A percentile compares a stretch with the other conserved stretches of the same genome.
Conservation (phyloP, 2,113 vertebrate genomes). For the Myotis lucifugus region DNA sequence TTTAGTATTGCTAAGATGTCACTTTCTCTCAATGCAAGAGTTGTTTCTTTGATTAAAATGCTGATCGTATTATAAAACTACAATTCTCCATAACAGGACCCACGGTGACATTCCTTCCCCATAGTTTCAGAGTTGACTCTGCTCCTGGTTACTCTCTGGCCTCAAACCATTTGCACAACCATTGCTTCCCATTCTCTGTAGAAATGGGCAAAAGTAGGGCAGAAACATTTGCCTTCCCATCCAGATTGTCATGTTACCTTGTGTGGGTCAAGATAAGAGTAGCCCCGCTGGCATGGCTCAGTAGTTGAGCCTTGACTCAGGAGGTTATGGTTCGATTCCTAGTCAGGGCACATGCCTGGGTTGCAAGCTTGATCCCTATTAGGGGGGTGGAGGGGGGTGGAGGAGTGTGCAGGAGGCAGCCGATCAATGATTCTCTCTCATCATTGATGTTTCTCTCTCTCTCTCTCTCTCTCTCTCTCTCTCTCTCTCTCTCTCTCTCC, state of each 20-base stretch:
- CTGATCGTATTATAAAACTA: no score
- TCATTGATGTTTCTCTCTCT: no score
- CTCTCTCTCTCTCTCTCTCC: no score
- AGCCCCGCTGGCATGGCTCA: no score
- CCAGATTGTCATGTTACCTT: background rate
- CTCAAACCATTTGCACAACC: background rate
- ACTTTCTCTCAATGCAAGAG: background rate
- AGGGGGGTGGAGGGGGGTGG: accelerated
- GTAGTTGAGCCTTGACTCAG: no score
- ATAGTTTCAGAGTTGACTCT: background rate
- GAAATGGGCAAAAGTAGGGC: background rate
- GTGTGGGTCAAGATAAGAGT: background rate
- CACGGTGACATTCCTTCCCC: background rate
- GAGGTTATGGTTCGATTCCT: no score
- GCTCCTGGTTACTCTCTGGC: background rate
- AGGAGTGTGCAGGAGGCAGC: no score
- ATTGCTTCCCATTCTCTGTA: background rate
- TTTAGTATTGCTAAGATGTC: background rate
- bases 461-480: no score
- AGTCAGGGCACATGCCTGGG: no score
- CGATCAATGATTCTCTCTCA: no score
- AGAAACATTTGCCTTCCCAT: background rate
- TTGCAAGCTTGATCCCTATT: no score
- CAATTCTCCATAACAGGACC: background rate
- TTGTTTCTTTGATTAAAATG: conserved; percentile 14